These are phyloP conservation scores for Rhadina sibilatrix DNA, from an alignment of 2,113 vertebrate genomes.

Conservation along the genomic window DNA sequence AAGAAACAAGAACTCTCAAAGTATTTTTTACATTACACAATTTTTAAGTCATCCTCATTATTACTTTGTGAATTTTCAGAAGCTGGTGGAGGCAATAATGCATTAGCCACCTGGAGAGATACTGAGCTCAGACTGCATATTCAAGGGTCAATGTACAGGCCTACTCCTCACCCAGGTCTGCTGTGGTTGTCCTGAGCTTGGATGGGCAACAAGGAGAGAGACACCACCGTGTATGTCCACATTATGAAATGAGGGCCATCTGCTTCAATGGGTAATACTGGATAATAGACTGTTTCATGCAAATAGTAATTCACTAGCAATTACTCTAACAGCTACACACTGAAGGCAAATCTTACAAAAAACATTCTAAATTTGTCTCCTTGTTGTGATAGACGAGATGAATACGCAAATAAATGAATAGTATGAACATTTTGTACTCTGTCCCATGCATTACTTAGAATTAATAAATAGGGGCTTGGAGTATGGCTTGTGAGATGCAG, in stretches of 20 bases:
- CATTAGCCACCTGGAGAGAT: background rate
- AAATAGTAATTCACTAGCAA: background rate
- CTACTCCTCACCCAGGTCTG: background rate
- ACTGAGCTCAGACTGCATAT: background rate
- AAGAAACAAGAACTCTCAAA: background rate
- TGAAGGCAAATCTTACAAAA: background rate
- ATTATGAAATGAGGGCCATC: background rate
- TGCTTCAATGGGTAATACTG: background rate
- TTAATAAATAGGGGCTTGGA: background rate
- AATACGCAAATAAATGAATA: slow-evolving; percentile 21
- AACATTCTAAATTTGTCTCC: slow-evolving; percentile 1
- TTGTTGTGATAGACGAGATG: slow-evolving; percentile 10
- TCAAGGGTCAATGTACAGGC: accelerated
- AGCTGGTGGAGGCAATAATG: background rate
- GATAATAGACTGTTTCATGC: background rate
- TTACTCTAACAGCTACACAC: background rate
- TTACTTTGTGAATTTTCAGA: background rate
- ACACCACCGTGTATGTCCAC: background rate
- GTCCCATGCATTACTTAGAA: background rate
- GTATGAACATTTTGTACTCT: slow-evolving; percentile 12
- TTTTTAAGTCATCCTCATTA: background rate
- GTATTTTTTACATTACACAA: background rate
- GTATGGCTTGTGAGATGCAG: background rate
- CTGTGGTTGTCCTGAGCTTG: background rate
- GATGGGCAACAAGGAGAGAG: background rate